Evolutionary conservation across 2,797 vertebrate species (phyloP).

Genomic region (Lophius americanus): DNA sequence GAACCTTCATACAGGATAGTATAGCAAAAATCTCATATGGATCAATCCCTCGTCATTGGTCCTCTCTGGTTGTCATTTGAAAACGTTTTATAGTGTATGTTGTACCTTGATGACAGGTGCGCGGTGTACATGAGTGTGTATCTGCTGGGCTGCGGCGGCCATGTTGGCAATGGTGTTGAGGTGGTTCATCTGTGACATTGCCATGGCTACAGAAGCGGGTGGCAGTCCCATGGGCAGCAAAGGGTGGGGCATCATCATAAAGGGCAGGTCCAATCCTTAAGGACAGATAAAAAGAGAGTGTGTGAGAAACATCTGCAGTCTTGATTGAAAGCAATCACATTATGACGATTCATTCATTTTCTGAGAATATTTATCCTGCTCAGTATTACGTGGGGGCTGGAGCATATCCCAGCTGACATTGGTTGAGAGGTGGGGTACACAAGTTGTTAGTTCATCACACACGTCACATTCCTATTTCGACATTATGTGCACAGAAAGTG

Average conservation of each 20-base stretch:
- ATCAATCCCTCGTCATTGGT: slow-evolving; percentile 17
- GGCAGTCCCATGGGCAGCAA: slow-evolving; percentile 94
- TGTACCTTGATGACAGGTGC: slow-evolving; percentile 93
- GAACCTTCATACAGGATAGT: background rate
- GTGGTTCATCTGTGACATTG: slow-evolving; percentile 98
- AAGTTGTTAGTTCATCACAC: no score
- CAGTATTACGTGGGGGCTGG: no score
- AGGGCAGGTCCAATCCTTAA: slow-evolving; percentile 91
- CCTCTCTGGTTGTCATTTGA: slow-evolving; percentile 2
- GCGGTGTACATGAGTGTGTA: slow-evolving; percentile 84
- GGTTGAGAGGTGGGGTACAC: no score
- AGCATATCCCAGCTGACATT: no score
- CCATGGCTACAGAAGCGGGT: slow-evolving; percentile 95
- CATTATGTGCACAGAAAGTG: no score
- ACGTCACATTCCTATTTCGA: no score
- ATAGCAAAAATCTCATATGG: background rate
- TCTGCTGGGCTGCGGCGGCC: slow-evolving; percentile 93
- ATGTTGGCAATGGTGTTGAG: slow-evolving; percentile 96
- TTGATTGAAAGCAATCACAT: no score
- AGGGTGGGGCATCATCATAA: slow-evolving; percentile 98
- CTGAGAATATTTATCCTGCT: no score
- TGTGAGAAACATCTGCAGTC: background rate
- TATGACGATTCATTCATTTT: no score
- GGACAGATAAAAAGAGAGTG: background rate
- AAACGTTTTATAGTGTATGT: slow-evolving; percentile 2